Base-by-base conservation (phyloP, 2,113 vertebrate genomes). In the Oceanodroma tethys region DNA sequence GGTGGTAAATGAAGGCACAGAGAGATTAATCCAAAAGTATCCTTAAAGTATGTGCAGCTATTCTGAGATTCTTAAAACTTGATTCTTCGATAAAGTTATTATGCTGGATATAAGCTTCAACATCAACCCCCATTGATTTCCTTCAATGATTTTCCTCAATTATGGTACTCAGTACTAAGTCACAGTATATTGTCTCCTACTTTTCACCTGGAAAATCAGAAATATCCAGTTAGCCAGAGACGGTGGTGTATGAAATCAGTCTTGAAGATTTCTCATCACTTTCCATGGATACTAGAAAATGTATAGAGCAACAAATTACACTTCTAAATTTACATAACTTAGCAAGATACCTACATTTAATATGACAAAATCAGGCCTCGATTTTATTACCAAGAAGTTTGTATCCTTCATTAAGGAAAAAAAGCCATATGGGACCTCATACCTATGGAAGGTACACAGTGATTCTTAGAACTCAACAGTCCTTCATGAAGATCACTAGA, bases 71-170 rank as follows among this genome's bases (percentile, higher is more conserved):
- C 16, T 47, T 84, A 71, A 73, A 81, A 70, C 19, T 20, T 13
- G 22, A 29, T 18, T 78, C 11, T 87, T 90, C 2, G 8, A 14
- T 30, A 20, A 86, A 81, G 5, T 38, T 45, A 19, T 18, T 66
- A 43, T 10, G 8, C 12, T 83, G 32, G 40, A 42, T 55, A 6
- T 38, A 83, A 89, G 55, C 5, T 40, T 36, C 29, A 47, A 18
- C 26, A 67, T 59, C 16, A 55, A 19, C 3, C 3, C 5, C 3
- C 38, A 27, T 0, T 1, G 0, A 76, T 26, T 65, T 72, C 10
- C 23, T 86, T 52, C 25, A 60, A 13, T 40, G 14, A 75, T 65
- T 86, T 91, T 83, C 23, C 48, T 68, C 11, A 19, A 1, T 76
- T 75, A 38, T 13, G 10, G 12, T 25, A 50, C 11, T 63, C 22